Conservation (phyloP, 2,113 vertebrate genomes). For the Toxostoma redivivum region DNA sequence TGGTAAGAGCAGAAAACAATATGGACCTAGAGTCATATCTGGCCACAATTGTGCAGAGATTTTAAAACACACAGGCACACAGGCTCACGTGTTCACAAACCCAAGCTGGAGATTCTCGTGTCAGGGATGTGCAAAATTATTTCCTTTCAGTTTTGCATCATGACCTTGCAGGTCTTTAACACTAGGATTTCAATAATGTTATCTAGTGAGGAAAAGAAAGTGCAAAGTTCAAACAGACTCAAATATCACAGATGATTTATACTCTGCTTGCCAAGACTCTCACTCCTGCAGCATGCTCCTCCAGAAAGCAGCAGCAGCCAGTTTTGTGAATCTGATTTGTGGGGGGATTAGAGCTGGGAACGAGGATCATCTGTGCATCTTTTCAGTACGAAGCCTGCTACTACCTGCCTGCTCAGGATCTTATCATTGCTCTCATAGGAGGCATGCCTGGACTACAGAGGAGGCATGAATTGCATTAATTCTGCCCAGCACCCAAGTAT, state of each 20-base stretch:
- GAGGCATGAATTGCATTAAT: background rate
- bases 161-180: background rate
- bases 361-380: background rate
- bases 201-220: background rate
- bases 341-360: background rate
- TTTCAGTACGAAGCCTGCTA: background rate
- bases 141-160: background rate
- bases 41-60: background rate
- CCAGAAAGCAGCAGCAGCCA: conserved; percentile 3
- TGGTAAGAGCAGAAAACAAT: background rate
- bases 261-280: background rate
- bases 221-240: background rate
- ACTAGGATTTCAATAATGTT: background rate
- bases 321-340: background rate
- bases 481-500: background rate
- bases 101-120: background rate
- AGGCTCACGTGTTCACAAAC: background rate
- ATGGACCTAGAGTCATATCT: background rate
- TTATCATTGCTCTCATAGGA: background rate
- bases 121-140: background rate
- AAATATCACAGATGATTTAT: background rate
- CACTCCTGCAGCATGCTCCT: background rate
- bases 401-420: background rate
- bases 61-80: background rate
- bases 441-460: background rate